These are phyloP conservation scores for Steromphala cineraria DNA, from an alignment of 2,888 invertebrate genomes.

Conservation along the genomic window DNA sequence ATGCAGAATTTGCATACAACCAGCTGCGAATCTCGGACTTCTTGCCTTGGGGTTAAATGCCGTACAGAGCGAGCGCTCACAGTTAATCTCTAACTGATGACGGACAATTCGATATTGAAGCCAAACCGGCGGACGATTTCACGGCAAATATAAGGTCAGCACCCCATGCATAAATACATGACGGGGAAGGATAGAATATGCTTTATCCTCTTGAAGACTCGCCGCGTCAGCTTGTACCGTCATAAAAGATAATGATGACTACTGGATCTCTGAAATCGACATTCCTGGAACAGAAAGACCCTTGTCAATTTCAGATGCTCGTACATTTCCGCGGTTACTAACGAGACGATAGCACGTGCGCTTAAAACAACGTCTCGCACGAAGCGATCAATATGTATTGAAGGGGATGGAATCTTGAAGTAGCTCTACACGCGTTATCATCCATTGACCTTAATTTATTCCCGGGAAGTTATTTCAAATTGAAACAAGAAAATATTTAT, in stretches of 20 bases:
- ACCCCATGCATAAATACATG: not conserved
- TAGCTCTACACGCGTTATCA: not conserved
- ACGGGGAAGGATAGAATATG: not conserved
- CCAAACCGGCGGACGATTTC: not conserved
- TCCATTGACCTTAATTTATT: conserved; percentile 2
- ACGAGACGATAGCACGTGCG: not conserved
- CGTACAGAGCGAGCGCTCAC: not conserved
- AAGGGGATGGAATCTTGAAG: not conserved
- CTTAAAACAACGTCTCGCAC: not conserved
- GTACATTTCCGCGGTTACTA: not conserved
- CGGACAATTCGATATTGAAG: not conserved
- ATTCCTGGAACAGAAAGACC: not conserved
- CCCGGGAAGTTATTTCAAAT: conserved; percentile 8
- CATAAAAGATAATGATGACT: conserved; percentile 5
- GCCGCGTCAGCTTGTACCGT: not conserved
- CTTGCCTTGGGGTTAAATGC: conserved; percentile 2
- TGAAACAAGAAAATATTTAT: conserved; percentile 10
- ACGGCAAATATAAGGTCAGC: not conserved
- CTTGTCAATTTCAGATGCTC: conserved; percentile 1
- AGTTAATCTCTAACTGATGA: not conserved
- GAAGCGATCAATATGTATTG: not conserved
- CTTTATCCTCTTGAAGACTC: not conserved
- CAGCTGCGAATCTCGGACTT: not conserved
- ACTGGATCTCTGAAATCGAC: not conserved
- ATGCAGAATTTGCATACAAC: conserved; percentile 3